Evolutionary conservation across 1,140 invertebrate species (phyloP), one percentile per base, ranked within the genome.

Genomic region (Drosophila kurseongensis): DNA sequence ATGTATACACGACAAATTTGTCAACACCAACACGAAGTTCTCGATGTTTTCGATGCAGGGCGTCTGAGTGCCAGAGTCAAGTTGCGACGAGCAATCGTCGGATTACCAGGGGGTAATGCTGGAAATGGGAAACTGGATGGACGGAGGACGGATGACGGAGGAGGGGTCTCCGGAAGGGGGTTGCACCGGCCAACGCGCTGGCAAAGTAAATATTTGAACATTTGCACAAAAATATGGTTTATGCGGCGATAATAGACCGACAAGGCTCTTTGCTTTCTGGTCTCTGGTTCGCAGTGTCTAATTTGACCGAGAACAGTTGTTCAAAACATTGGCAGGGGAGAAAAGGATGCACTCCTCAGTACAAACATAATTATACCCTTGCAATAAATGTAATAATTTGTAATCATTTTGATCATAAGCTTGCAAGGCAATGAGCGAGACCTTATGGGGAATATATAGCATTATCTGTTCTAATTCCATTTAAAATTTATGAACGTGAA

Each of bases 191-290:
- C 23, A 10, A 23, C 23, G 1, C 2, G 23, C 23, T 23, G 23
- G 23, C 23, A 23, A 8, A 44, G 57, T 89, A 89, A 89, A 88
- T 88, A 88, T 88, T 88, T 88, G 83, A 88, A 89, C 83, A 88
- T 88, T 88, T 88, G 83, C 59, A 59, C 63, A 83, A 88, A 88
- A 88, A 88, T 88, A 88, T 88, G 83, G 84, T 88, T 88, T 88
- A 88, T 88, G 79, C 79, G 56, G 67, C 65, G 67, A 73, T 88
- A 88, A 88, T 88, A 80, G 83, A 41, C 50, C 44, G 12, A 13
- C 51, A 10, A 14, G 6, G 14, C 42, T 16, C 12, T 38, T 35
- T 18, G 13, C 14, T 12, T 42, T 16, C 48, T n/a, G 47, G n/a
- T 23, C 18, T 36, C 41, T 36, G 40, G 16, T 68, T 73, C 68